Conservation (phyloP, 35 echinoderm and acorn worm species). For the Anneissia japonica region DNA sequence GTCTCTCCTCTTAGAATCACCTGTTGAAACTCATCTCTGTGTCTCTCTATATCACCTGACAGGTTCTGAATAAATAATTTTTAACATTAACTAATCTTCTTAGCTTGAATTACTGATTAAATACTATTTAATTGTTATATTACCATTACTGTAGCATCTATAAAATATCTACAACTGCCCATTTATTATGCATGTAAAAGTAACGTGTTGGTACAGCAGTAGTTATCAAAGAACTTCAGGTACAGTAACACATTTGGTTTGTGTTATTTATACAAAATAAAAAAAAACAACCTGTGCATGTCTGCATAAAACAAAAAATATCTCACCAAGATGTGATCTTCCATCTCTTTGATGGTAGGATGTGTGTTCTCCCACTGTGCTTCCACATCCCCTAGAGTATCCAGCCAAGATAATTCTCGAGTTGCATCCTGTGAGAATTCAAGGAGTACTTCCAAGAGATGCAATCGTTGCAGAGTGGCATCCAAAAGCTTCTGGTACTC, state of each 20-base stretch:
- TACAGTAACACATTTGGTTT: no score
- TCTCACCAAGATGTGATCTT: background rate
- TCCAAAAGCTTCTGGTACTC: background rate
- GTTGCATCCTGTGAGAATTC: background rate
- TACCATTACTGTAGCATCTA: no score
- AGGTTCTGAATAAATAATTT: background rate
- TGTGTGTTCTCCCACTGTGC: background rate
- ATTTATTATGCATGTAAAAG: no score
- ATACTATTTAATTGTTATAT: no score
- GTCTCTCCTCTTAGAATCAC: background rate
- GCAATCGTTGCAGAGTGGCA: background rate
- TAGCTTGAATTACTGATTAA: no score
- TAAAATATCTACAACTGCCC: no score
- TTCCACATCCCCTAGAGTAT: background rate
- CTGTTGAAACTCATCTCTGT: background rate
- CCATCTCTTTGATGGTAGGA: background rate
- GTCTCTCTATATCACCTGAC: background rate
- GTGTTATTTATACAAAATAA: no score
- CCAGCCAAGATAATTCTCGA: background rate
- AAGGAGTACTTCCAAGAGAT: background rate
- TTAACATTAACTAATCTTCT: no score
- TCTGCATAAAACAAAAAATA: background rate
- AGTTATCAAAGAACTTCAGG: no score
- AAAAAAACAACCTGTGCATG: no score
- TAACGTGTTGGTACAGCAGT: no score